Evolutionary conservation across 2,888 invertebrate species (phyloP).

Genomic region (Achlya flavicornis): DNA sequence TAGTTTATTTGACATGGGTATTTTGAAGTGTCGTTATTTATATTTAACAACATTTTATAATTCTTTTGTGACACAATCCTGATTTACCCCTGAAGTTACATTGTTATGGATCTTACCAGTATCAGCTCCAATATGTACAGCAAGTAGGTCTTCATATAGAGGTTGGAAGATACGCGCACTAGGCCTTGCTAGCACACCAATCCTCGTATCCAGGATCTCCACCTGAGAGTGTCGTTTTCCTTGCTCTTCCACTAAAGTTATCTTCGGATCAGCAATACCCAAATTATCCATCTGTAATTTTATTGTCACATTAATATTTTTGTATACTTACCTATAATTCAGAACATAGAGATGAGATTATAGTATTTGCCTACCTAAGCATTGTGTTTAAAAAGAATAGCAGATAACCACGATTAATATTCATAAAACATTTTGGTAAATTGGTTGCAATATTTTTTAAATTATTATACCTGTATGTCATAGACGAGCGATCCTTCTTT

Average conservation of each 20-base stretch:
- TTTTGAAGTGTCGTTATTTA: not conserved
- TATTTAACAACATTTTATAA: not conserved
- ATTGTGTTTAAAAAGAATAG: too few relatives aligned
- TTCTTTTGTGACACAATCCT: not conserved
- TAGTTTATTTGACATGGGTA: not conserved
- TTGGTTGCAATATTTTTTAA: slow-evolving; percentile 1
- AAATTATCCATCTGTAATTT: slow-evolving; percentile 84
- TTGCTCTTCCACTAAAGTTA: slow-evolving; percentile 89
- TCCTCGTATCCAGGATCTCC: slow-evolving; percentile 87
- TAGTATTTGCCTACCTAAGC: slow-evolving; percentile 7
- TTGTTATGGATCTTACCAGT: slow-evolving; percentile 51
- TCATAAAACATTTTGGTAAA: not conserved
- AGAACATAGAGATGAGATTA: too few relatives aligned
- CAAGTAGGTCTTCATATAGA: slow-evolving; percentile 91
- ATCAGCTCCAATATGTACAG: slow-evolving; percentile 86
- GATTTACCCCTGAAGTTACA: not conserved
- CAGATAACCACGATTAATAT: too few relatives aligned
- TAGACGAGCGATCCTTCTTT: slow-evolving; percentile 91
- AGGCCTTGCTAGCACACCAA: slow-evolving; percentile 90
- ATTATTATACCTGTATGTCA: slow-evolving; percentile 84
- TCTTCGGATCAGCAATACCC: slow-evolving; percentile 84
- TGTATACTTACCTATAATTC: too few relatives aligned
- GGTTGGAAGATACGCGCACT: slow-evolving; percentile 93
- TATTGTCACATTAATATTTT: slow-evolving; percentile 18
- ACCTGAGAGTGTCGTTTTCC: slow-evolving; percentile 89